phyloP scores from a whole-genome alignment of 2,797 vertebrate species.

The Clangula hyemalis region DNA sequence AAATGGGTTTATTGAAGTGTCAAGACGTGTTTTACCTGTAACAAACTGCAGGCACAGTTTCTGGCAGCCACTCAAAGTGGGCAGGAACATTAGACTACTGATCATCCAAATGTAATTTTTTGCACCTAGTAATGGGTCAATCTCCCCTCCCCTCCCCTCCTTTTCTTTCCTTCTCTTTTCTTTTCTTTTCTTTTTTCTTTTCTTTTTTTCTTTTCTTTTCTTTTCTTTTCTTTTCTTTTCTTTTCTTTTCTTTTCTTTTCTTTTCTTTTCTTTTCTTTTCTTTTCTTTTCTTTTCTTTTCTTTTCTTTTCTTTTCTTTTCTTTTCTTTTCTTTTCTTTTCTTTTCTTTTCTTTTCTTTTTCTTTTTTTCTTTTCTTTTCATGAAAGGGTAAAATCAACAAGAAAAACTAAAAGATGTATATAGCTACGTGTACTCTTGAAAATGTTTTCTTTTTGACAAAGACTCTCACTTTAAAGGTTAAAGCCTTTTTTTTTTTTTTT shows the following conservation, averaged over 20 bases:
- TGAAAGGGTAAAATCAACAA: background rate
- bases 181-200: background rate
- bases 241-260: too few relatives aligned
- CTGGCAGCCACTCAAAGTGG: background rate
- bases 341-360: too few relatives aligned
- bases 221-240: too few relatives aligned
- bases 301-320: too few relatives aligned
- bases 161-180: too few relatives aligned
- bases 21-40: background rate
- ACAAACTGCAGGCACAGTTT: background rate
- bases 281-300: too few relatives aligned
- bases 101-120: background rate
- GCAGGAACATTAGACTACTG: background rate
- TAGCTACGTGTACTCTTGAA: background rate
- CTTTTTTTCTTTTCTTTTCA: too few relatives aligned
- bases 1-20: background rate
- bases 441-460: background rate
- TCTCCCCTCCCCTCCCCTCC: too few relatives aligned
- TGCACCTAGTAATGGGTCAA: rapidly evolving
- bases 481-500: background rate
- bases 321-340: too few relatives aligned
- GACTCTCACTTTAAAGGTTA: background rate
- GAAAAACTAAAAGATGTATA: background rate
- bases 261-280: too few relatives aligned
- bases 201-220: too few relatives aligned